Evolutionary conservation across 1,140 invertebrate genomes (phyloP), one percentile per base, ranked within the genome.

Genomic region (Musca domestica): DNA sequence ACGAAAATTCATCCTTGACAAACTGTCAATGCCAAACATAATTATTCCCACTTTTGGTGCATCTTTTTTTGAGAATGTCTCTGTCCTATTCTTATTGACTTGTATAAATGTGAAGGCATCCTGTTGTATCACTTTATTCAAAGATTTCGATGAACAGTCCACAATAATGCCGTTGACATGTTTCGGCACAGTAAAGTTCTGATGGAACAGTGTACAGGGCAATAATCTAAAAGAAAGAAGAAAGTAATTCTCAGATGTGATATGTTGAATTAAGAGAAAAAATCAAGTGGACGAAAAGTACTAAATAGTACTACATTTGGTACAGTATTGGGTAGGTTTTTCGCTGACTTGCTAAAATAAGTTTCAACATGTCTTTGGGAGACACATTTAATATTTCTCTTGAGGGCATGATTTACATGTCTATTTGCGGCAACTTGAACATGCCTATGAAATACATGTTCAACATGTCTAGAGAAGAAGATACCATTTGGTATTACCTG

Each of bases 1-100:
- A 9, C 76, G 70, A 77, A 84, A 85, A 73, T 83, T 83, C 27
- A 85, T 76, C 0, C 77, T 70, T 5, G 77, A 80, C 15, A 80
- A 34, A 48, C 76, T 78, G 63, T 80, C 78, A 9, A 80, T 80
- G 17, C 78, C 78, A 70, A 76, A 74, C 6, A 80, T 68, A 46
- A 80, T 48, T 10, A 80, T 71, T 25, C 77, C 71, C 1, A 77
- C 74, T 27, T 54, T 66, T n/a, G 2, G 64, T 4, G 1, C 7
- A n/a, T 46, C 51, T 17, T n/a, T 1, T 48, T n/a, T n/a, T 12
- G 68, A 17, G 1, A 34, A 7, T 30, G 46, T 48, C 67, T 70
- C 1, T 63, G 58, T 17, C 17, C 47, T 67, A 19, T 27, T 27
- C 6, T 10, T 47, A 14, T 22, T 70, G 14, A 46, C 19, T 56